Conservation (phyloP, 2,797 vertebrate genomes). For the Hylomyscus alleni region DNA sequence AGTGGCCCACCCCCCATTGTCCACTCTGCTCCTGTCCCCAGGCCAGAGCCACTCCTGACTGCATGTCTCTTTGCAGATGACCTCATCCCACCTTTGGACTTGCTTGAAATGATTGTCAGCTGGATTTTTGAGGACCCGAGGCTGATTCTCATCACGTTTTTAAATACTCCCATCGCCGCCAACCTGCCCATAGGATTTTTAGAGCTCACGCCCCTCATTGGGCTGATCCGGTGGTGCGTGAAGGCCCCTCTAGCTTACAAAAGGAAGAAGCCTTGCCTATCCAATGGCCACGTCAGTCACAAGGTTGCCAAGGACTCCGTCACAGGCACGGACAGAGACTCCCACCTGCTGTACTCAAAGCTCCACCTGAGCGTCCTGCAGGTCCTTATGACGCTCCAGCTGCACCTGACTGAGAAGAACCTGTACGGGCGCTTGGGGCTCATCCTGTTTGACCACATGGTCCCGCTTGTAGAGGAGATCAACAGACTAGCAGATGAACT, state of each 20-base stretch:
- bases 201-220: slow-evolving; percentile 96
- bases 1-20: accelerated
- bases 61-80: slow-evolving; percentile 90
- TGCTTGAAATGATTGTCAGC: slow-evolving; percentile 96
- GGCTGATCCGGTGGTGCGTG: slow-evolving; percentile 96
- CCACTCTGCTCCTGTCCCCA: accelerated
- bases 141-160: slow-evolving; percentile 95
- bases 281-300: slow-evolving; percentile 87
- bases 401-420: slow-evolving; percentile 96
- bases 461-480: slow-evolving; percentile 94
- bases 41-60: neutral
- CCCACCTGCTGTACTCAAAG: slow-evolving; percentile 93
- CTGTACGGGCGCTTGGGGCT: slow-evolving; percentile 95
- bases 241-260: slow-evolving; percentile 95
- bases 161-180: slow-evolving; percentile 95
- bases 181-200: slow-evolving; percentile 94
- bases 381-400: slow-evolving; percentile 94
- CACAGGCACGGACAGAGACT: slow-evolving; percentile 84
- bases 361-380: slow-evolving; percentile 97
- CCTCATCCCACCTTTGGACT: slow-evolving; percentile 94
- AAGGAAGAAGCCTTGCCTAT: slow-evolving; percentile 89
- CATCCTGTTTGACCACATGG: slow-evolving; percentile 95
- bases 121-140: slow-evolving; percentile 98
- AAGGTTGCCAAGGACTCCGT: slow-evolving; percentile 82
- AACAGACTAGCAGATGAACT: slow-evolving; percentile 93